Conservation (phyloP, 2,797 vertebrate species). For the Sparidentex hasta region DNA sequence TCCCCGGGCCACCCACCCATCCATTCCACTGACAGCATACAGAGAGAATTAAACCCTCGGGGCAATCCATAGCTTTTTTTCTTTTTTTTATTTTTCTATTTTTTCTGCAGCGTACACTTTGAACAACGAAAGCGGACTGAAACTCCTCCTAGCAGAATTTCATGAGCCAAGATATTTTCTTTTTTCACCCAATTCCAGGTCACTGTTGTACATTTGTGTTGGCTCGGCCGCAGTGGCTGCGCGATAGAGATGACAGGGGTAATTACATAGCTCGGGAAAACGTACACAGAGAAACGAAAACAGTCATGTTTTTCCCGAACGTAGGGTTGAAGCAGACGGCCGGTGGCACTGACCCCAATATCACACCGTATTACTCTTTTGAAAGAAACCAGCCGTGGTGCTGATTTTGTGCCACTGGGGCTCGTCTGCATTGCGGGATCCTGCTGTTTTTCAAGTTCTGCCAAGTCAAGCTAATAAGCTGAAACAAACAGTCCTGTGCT, state of each 20-base stretch:
- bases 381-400: slow-evolving; percentile 66
- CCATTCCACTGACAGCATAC: slow-evolving; percentile 60
- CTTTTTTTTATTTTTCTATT: slow-evolving; percentile 6
- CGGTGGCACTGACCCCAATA: slow-evolving; percentile 78
- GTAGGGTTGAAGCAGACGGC: slow-evolving; percentile 64
- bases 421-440: slow-evolving; percentile 49
- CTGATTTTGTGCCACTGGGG: slow-evolving; percentile 62
- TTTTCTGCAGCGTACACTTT: slow-evolving; percentile 65
- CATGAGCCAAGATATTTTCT: slow-evolving; percentile 68
- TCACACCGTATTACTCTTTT: slow-evolving; percentile 76
- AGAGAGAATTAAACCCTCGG: slow-evolving; percentile 68
- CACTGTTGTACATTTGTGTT: slow-evolving; percentile 75
- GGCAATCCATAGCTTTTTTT: slow-evolving; percentile 41
- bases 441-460: slow-evolving; percentile 52
- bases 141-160: slow-evolving; percentile 57
- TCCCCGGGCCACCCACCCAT: slow-evolving; percentile 71
- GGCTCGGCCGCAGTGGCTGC: slow-evolving; percentile 67
- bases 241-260: slow-evolving; percentile 77
- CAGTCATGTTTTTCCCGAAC: slow-evolving; percentile 69
- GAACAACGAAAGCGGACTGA: slow-evolving; percentile 72
- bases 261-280: slow-evolving; percentile 81
- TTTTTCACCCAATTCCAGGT: slow-evolving; percentile 66
- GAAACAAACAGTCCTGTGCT: slow-evolving; percentile 46
- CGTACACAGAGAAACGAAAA: slow-evolving; percentile 74
- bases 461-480: slow-evolving; percentile 69